These are phyloP conservation scores for Anser brachyrhynchus DNA, from an alignment of 2,113 vertebrate genomes.

Conservation along the genomic window DNA sequence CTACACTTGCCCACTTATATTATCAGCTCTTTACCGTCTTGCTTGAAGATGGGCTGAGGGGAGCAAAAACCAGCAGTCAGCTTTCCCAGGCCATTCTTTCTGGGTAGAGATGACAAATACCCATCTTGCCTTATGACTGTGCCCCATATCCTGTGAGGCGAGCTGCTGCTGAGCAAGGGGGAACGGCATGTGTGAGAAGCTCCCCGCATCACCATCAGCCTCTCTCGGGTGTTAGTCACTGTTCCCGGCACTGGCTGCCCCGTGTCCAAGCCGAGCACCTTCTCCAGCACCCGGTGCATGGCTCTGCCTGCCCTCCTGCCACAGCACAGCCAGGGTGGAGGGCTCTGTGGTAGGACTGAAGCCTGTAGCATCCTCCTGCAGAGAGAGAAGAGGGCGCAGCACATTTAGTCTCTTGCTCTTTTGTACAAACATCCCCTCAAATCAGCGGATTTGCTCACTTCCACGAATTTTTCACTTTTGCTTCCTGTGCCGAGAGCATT, in stretches of 20 bases:
- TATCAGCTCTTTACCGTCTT: neutral
- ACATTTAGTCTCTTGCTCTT: slow-evolving; percentile 1
- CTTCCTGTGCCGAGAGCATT: slow-evolving; percentile 17
- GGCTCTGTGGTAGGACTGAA: neutral
- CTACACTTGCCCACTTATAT: neutral
- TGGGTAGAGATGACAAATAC: slow-evolving; percentile 44
- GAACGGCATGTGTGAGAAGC: neutral
- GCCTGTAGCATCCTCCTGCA: neutral
- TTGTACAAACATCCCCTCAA: neutral
- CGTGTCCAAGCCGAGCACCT: neutral
- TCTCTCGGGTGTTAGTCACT: neutral
- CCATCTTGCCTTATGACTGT: slow-evolving; percentile 36
- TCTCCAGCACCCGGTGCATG: neutral
- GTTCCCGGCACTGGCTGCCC: neutral
- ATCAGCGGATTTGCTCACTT: slow-evolving; percentile 10
- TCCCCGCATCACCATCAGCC: neutral
- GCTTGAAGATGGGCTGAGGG: neutral
- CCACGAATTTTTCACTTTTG: neutral
- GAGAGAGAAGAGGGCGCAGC: neutral
- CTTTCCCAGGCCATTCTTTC: slow-evolving; percentile 8
- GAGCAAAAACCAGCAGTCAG: neutral
- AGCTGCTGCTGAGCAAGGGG: slow-evolving; percentile 25
- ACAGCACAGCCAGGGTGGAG: neutral
- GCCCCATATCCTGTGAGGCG: slow-evolving; percentile 29
- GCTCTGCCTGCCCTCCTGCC: neutral